Evolutionary conservation across 2,113 vertebrate species (phyloP).

Genomic region (Prochilodus magdalenae): DNA sequence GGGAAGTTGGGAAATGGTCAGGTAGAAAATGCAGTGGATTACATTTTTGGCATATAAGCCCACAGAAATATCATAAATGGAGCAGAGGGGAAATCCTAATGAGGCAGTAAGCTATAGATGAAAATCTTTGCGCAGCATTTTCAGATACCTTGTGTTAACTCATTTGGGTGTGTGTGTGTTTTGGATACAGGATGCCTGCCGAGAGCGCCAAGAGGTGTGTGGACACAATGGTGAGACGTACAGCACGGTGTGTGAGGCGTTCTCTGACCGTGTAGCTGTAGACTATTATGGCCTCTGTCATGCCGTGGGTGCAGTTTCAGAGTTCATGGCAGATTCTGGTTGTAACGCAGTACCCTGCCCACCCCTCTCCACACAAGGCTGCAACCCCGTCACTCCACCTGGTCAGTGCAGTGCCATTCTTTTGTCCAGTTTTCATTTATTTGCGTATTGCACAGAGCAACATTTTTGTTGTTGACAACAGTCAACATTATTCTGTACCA

Average conservation of each 20-base stretch:
- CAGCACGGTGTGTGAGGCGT: slow-evolving; percentile 87
- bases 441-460: no score
- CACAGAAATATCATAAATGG: no score
- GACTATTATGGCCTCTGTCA: slow-evolving; percentile 89
- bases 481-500: no score
- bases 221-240: slow-evolving; percentile 93
- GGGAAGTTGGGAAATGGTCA: no score
- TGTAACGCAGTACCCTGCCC: slow-evolving; percentile 87
- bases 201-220: slow-evolving; percentile 78
- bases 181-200: slow-evolving; percentile 78
- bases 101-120: no score
- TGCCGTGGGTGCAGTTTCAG: slow-evolving; percentile 83
- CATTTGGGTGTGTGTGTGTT: slow-evolving; percentile 30
- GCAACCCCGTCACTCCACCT: slow-evolving; percentile 86
- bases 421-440: no score
- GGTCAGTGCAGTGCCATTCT: no score
- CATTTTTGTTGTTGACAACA: no score
- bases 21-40: no score
- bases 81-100: no score
- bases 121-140: neutral
- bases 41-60: no score
- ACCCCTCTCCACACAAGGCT: slow-evolving; percentile 73
- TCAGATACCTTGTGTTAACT: neutral
- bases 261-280: slow-evolving; percentile 85
- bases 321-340: slow-evolving; percentile 74